These are phyloP conservation scores for Megaceryle maxima DNA, from an alignment of 2,113 vertebrate species.

Conservation along the genomic window DNA sequence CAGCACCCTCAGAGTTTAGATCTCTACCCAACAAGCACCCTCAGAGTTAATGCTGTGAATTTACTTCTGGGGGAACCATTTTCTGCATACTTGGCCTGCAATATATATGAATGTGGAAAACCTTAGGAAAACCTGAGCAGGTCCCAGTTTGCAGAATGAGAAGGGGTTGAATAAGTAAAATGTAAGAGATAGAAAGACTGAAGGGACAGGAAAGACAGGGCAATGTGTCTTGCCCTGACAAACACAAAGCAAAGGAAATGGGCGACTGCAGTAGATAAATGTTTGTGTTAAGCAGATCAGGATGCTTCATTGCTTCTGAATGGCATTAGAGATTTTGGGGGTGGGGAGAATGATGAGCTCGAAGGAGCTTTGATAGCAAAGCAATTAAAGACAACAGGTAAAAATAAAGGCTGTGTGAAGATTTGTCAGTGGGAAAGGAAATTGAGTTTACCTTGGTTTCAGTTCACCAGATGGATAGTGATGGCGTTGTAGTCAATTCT, in stretches of 20 bases:
- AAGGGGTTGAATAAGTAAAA: neutral
- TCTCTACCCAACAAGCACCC: neutral
- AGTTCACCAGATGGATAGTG: neutral
- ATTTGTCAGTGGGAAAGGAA: neutral
- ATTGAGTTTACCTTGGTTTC: neutral
- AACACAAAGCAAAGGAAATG: neutral
- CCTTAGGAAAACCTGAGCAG: neutral
- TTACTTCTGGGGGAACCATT: neutral
- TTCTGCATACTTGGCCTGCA: neutral
- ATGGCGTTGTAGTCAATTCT: neutral
- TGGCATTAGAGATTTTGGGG: neutral
- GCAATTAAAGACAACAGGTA: neutral
- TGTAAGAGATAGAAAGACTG: neutral
- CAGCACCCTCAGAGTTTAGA: neutral
- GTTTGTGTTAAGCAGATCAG: neutral
- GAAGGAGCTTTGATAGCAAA: neutral
- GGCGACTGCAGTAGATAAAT: neutral
- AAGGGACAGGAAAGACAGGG: neutral
- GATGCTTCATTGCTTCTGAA: neutral
- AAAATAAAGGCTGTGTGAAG: neutral
- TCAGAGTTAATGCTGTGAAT: neutral
- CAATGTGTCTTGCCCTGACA: neutral
- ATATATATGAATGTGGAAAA: neutral
- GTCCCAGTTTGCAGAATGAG: neutral
- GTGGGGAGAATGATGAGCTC: neutral